Evolutionary conservation across 2,888 invertebrate species (phyloP), one percentile per base, ranked within the genome.

Genomic region (Platycnemis pennipes): DNA sequence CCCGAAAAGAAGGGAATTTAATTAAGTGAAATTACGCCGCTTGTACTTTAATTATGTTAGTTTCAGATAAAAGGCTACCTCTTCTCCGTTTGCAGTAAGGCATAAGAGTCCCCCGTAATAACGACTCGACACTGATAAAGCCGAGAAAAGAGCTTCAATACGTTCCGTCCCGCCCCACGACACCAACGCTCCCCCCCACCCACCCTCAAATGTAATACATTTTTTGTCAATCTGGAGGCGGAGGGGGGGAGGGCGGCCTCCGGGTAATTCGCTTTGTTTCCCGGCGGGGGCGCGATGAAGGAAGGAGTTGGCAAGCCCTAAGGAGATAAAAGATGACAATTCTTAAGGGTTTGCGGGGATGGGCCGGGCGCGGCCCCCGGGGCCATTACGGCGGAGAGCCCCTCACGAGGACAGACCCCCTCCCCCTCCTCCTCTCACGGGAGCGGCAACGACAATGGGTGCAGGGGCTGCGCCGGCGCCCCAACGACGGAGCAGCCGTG

Each of bases 41-140:
- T 97, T 97, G 97, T 97, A 96, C 96, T 97, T 97, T 97, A 97
- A 97, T 97, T 97, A 97, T 97, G 96, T 97, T 96, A 97, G 96
- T 97, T 96, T 96, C 96, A 96, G 96, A 96, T 96, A 96, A 96
- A 96, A 96, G 96, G 96, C 96, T 85, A 95, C 94, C 95, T 95
- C 94, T 94, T 94, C 94, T 94, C 94, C 94, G 95, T 95, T 95
- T 95, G 95, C 95, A 94, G 95, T 94, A 94, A 53, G 89, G 85
- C 88, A 49, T 31, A 69, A 49, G 94, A 88, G 94, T 63, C 95
- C 94, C 94, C 94, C 45, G 95, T 94, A 95, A 95, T 95, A 95
- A 95, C 95, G 95, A 94, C 95, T 95, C 94, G 89, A 94, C 94
- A 94, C 95, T 95, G 95, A 95, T 95, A 95, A 95, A 95, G 95